phyloP scores from a whole-genome alignment of 2,888 invertebrate species.

The Drosophila affinis region DNA sequence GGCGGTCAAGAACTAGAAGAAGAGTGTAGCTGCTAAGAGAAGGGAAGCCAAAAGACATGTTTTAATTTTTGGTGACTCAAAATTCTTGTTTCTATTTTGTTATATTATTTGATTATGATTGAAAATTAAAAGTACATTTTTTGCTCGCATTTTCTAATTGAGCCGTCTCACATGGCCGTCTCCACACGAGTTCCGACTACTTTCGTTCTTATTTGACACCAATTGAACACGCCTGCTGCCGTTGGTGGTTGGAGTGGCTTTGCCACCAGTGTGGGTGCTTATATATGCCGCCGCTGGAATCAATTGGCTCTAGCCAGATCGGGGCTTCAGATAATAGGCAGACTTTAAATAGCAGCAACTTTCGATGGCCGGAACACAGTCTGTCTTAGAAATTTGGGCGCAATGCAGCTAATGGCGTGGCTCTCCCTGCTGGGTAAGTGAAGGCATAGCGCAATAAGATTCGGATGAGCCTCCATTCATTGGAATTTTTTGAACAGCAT shows the following conservation, averaged over 20 bases:
- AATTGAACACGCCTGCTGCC: constrained; percentile 3
- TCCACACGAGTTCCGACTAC: constrained; percentile 26
- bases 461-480: background rate
- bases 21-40: background rate
- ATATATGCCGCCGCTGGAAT: constrained; percentile 49
- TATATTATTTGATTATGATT: constrained; percentile 8
- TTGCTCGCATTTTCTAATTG: background rate
- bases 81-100: background rate
- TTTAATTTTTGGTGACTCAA: background rate
- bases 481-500: constrained; percentile 22
- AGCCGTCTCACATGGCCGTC: background rate
- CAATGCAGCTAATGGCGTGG: constrained; percentile 45
- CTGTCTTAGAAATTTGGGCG: constrained; percentile 40
- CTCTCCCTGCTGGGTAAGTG: constrained; percentile 51
- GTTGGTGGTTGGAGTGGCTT: constrained; percentile 11
- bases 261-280: constrained; percentile 64
- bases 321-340: constrained; percentile 48
- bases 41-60: too few species aligned
- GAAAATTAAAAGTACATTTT: too few species aligned
- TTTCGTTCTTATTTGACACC: constrained; percentile 41
- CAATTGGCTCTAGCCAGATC: constrained; percentile 43
- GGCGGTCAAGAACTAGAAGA: background rate
- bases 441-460: background rate
- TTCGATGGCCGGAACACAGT: constrained; percentile 53
- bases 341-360: constrained; percentile 62